A percentile compares a stretch with the other conserved stretches of the same genome.
Evolutionary conservation across 1,140 invertebrate genomes (phyloP).

Genomic region (Cyclargus thomasi): DNA sequence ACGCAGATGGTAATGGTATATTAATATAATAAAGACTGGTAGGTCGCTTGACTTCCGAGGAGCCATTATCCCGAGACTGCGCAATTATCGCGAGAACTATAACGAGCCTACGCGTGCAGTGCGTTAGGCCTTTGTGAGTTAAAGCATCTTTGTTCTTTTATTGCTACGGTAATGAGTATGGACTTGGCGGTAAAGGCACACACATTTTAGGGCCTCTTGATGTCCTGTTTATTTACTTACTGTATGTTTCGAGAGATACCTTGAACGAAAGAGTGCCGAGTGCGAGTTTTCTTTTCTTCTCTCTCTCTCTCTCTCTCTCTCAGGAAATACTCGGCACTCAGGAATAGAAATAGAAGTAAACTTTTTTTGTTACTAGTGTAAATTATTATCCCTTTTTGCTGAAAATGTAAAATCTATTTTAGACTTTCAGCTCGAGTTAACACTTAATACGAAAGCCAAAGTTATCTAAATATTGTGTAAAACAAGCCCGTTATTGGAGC

Average conservation of each 20-base stretch:
- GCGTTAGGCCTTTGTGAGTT: not conserved
- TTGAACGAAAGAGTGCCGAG: too few species aligned
- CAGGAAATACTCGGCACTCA: too few species aligned
- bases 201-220: not conserved
- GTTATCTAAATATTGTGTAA: not conserved
- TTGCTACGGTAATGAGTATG: slow-evolving; percentile 1
- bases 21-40: not conserved
- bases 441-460: not conserved
- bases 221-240: not conserved
- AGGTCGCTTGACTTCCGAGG: not conserved
- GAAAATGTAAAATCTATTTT: too few species aligned
- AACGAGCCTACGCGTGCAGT: not conserved
- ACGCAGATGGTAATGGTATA: not conserved
- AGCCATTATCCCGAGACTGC: not conserved
- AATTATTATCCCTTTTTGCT: too few species aligned
- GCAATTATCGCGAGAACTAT: not conserved
- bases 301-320: too few species aligned
- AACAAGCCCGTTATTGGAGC: not conserved
- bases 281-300: too few species aligned
- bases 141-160: not conserved
- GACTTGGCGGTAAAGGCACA: not conserved
- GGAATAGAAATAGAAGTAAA: too few species aligned
- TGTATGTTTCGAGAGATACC: not conserved
- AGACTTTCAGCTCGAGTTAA: not conserved
- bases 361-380: too few species aligned